Percentiles rank a stretch among this genome's conserved stretches.
Evolutionary conservation across 2,888 invertebrate species (phyloP).

Genomic region (Dorcus parallelipipedus): DNA sequence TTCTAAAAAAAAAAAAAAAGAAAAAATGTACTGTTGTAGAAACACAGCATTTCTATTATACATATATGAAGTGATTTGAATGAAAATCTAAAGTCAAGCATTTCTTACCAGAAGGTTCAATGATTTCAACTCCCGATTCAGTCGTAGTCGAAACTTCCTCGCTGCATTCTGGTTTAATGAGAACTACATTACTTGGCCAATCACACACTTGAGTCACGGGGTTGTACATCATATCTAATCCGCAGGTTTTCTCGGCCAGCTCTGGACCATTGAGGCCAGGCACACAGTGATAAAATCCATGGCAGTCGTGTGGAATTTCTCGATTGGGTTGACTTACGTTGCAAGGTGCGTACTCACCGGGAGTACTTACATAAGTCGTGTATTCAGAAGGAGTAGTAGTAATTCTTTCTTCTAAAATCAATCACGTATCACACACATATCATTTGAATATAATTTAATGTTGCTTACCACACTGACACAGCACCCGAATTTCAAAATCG

Average conservation of each 20-base stretch:
- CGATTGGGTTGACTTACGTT: constrained; percentile 55
- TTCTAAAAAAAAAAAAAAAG: no score
- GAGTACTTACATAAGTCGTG: no score
- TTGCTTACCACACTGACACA: constrained; percentile 59
- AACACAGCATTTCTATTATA: no score
- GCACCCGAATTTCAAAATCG: constrained; percentile 80
- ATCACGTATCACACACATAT: not conserved
- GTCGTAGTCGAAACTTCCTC: not conserved
- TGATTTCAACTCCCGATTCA: not conserved
- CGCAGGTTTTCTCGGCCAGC: constrained; percentile 63
- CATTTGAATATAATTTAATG: not conserved
- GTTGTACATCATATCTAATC: constrained; percentile 64
- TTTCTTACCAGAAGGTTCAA: not conserved
- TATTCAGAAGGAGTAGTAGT: not conserved
- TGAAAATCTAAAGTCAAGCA: no score
- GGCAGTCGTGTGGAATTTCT: constrained; percentile 64
- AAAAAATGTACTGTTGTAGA: no score
- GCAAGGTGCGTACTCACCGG: constrained; percentile 29
- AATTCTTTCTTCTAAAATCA: not conserved
- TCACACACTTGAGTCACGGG: constrained; percentile 56
- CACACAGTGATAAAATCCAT: constrained; percentile 66
- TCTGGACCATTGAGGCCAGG: constrained; percentile 35
- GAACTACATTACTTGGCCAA: constrained; percentile 51
- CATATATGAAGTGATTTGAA: no score
- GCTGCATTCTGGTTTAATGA: constrained; percentile 60